Percentiles rank a stretch among this genome's conserved stretches.
Conservation (phyloP, 2,113 vertebrate species). For the Plectropomus leopardus region DNA sequence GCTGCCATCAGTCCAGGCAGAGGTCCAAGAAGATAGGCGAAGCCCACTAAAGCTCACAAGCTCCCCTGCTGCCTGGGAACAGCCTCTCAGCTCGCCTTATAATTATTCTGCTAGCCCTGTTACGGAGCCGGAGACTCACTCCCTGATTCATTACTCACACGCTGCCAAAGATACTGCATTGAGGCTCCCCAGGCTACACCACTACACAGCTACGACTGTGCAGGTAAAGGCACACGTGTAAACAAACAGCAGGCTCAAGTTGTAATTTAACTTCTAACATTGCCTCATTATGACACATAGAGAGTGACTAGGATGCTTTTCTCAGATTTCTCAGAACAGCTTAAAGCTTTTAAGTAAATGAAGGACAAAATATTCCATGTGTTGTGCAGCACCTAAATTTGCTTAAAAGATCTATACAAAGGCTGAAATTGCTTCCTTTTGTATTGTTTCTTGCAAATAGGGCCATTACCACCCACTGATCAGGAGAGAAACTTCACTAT, state of each 20-base stretch:
- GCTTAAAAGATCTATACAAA: not conserved
- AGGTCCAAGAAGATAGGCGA: constrained; percentile 51
- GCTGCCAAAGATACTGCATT: constrained; percentile 65
- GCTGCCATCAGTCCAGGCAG: constrained; percentile 55
- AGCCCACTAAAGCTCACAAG: constrained; percentile 48
- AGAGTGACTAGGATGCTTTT: constrained; percentile 1
- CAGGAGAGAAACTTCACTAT: not conserved
- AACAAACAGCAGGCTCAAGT: constrained; percentile 38
- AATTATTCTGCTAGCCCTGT: constrained; percentile 77
- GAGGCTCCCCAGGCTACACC: constrained; percentile 49
- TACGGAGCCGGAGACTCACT: constrained; percentile 67
- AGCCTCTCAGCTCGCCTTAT: constrained; percentile 68
- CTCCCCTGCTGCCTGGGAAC: constrained; percentile 63
- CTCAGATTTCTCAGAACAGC: constrained; percentile 3
- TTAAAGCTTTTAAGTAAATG: constrained; percentile 22
- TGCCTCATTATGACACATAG: not conserved
- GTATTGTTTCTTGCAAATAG: not conserved
- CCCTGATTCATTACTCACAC: constrained; percentile 74
- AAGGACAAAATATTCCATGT: not conserved
- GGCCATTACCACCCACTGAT: not conserved
- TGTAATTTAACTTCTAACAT: constrained; percentile 26
- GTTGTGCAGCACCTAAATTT: not conserved
- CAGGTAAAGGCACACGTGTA: constrained; percentile 16
- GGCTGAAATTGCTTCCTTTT: not conserved
- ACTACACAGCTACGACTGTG: constrained; percentile 20